Evolutionary conservation across 2,797 vertebrate genomes (phyloP), one percentile per base, ranked within the genome.

Genomic region (Cephalopachus bancanus): DNA sequence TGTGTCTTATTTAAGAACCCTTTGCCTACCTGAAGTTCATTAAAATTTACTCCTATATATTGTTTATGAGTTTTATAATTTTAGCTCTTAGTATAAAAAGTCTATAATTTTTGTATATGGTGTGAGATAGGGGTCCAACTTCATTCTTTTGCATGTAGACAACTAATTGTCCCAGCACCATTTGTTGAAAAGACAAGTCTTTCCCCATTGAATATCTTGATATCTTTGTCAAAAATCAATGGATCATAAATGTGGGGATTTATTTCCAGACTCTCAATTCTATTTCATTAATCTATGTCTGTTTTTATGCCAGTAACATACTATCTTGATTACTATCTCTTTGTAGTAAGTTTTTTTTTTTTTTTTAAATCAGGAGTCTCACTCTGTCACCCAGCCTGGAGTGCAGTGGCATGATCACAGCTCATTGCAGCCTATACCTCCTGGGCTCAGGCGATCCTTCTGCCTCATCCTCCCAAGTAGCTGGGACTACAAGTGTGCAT

Each of bases 221-320:
- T 7, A 14, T 9, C 51, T 16, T 67, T 37, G 19, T 81, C 49
- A 49, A 83, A 53, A 30, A 51, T 59, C 81, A 37, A 2, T 30
- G 20, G 33, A 15, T n/a, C 5, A 1, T 2, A 4, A 4, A 19
- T 4, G 5, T n/a, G 2, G 0, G 1, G 44, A 1, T n/a, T 17
- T 74, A 53, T 83, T 64, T 30, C 57, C 19, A 16, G 37, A 37
- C 15, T 26, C 51, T 33, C 20, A 69, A n/a, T 69, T 78, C 72
- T 51, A 65, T n/a, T 15, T 28, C 16, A 37, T 37, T 30, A 44
- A 79, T n/a, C 15, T 15, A 20, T 44, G n/a, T 49, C 44, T 49
- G 6, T 7, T 16, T 60, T 28, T 53, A 76, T 19, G 44, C 30
- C 14, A 33, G 14, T 4, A 83, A 28, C 17, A 67, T 15, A 57